These are phyloP conservation scores for Metallyticus violacea DNA, from an alignment of 2,888 invertebrate genomes.

Conservation along the genomic window DNA sequence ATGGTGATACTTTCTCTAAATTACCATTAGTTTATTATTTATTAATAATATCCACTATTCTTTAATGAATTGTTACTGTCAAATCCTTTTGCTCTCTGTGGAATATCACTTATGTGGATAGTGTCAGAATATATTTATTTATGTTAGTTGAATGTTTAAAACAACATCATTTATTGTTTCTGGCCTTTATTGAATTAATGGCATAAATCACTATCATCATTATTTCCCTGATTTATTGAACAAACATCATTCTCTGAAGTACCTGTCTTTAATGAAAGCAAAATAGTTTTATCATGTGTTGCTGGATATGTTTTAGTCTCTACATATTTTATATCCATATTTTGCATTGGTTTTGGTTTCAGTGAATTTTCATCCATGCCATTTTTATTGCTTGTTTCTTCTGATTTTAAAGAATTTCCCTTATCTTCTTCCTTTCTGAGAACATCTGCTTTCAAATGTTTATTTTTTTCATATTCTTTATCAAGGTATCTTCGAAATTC, in stretches of 20 bases:
- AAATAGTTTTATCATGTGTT: neutral
- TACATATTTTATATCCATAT: neutral
- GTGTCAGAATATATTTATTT: too few relatives aligned
- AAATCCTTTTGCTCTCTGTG: too few relatives aligned
- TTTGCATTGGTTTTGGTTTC: neutral
- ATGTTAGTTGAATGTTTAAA: too few relatives aligned
- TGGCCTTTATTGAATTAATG: too few relatives aligned
- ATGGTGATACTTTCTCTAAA: too few relatives aligned
- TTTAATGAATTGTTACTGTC: too few relatives aligned
- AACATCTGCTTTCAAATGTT: neutral
- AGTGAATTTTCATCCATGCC: neutral
- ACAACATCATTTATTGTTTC: too few relatives aligned
- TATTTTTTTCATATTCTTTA: slow-evolving; percentile 42
- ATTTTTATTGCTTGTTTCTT: neutral
- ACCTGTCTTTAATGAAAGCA: neutral
- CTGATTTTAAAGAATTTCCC: neutral
- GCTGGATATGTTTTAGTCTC: neutral
- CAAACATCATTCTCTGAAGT: neutral
- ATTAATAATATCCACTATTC: too few relatives aligned
- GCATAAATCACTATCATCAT: neutral
- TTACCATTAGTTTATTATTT: too few relatives aligned
- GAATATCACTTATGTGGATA: too few relatives aligned
- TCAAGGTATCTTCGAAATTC: slow-evolving; percentile 63
- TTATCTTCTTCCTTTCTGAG: neutral
- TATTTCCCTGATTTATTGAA: neutral